Base-by-base conservation (phyloP, 2,888 invertebrate genomes). In the Cylindroiulus punctatus region DNA sequence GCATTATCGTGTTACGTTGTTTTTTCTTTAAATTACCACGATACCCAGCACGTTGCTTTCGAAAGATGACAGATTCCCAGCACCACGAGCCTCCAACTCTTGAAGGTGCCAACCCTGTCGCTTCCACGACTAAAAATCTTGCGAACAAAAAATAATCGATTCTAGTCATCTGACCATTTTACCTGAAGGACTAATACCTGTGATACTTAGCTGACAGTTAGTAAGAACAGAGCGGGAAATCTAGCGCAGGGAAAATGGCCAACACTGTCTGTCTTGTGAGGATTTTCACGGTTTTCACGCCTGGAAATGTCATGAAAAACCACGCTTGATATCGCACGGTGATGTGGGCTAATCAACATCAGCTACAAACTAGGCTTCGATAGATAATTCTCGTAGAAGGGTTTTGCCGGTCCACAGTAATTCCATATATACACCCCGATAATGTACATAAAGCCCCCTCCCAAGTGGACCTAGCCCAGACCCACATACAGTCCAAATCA, bases 161-260 rank as follows among this genome's bases (percentile, higher is more conserved):
- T 76, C 76, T 76, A 76, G 76, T 76, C 76, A 76, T 30, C 7
- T 76, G 76, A 76, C 76, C 76, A 76, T 76, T 76, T 76, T 76
- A 76, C 76, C 76, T 76, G 76, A 76, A 76, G 30, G 76, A 76
- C 76, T 76, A 76, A 76, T 30, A 76, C 76, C 76, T 76, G 76
- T 76, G 76, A 76, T 76, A 76, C 26, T 76, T 76, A 76, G 76
- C 30, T 76, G 76, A 76, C 30, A 26, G 30, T 76, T 76, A 76
- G 76, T 76, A 76, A 76, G 76, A 76, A 30, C 76, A 14, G 76
- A 76, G 14, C 26, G 30, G 12, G 76, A 30, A n/a, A 22, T 76
- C 76, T 76, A 30, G 26, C 22, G 30, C 8, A 22, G 76, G 76
- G 52, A 26, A 7, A 30, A 76, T 76, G 76, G 76, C 26, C 76